Evolutionary conservation across 2,113 vertebrate species (phyloP).

Genomic region (cattle (Bos taurus)): DNA sequence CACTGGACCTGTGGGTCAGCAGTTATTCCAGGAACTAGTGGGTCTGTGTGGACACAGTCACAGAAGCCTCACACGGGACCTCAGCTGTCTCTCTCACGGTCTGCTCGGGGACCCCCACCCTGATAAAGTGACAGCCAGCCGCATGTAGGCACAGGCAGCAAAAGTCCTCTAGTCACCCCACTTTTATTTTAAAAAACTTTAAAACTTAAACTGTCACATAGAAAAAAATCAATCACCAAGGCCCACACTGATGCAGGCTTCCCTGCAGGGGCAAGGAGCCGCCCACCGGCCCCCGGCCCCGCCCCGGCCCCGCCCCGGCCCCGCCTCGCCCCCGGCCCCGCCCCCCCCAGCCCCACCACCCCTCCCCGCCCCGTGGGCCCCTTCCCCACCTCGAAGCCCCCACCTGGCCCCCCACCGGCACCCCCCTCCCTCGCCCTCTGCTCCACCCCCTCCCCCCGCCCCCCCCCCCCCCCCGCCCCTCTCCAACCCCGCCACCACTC

Average conservation of each 20-base stretch:
- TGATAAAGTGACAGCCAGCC: neutral
- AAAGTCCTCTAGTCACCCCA: neutral
- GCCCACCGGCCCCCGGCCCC: neutral
- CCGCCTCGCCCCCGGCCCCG: too few relatives aligned
- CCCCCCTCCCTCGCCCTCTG: neutral
- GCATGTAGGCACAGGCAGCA: neutral
- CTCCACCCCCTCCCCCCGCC: too few relatives aligned
- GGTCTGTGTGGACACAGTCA: too few relatives aligned
- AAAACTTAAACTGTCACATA: neutral
- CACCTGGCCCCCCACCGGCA: neutral
- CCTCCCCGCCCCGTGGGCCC: too few relatives aligned
- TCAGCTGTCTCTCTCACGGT: neutral
- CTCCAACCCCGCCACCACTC: neutral
- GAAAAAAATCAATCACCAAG: neutral
- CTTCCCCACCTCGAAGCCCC: too few relatives aligned
- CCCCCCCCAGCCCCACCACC: too few relatives aligned
- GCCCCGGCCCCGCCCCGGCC: too few relatives aligned
- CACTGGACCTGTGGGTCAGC: too few relatives aligned
- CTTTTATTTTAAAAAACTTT: neutral
- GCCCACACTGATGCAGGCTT: too few relatives aligned
- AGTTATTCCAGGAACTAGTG: too few relatives aligned
- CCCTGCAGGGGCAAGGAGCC: accelerated
- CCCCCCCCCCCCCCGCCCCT: too few relatives aligned
- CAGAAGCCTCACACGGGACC: neutral
- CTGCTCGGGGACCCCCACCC: neutral